phyloP scores from a whole-genome alignment of 1,140 invertebrate species.

The Argopecten irradians region DNA sequence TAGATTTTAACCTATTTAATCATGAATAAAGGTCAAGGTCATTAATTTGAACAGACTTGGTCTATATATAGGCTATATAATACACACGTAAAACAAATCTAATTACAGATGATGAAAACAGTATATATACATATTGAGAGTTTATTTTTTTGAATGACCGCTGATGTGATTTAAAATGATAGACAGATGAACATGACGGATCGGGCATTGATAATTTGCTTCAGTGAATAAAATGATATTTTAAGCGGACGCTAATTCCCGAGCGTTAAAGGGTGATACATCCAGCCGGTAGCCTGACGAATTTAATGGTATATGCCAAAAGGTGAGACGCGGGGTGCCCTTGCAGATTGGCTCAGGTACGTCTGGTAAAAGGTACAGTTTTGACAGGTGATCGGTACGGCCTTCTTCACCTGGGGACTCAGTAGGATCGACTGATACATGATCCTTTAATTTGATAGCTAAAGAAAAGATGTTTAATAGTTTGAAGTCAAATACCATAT shows the following conservation, averaged over 20 bases:
- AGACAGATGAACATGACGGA: background rate
- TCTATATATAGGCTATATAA: too few relatives aligned
- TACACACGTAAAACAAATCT: too few relatives aligned
- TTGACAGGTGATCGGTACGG: constrained; percentile 6
- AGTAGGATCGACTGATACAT: background rate
- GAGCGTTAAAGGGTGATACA: background rate
- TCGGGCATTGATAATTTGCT: background rate
- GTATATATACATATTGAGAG: background rate
- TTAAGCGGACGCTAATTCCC: background rate
- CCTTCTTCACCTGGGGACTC: background rate
- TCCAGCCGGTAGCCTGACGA: background rate
- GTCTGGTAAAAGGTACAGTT: background rate
- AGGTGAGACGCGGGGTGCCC: constrained; percentile 10
- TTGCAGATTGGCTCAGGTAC: background rate
- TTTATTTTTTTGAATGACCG: background rate
- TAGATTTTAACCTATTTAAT: too few relatives aligned
- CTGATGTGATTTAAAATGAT: background rate
- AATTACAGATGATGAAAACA: background rate
- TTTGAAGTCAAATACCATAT: constrained; percentile 17
- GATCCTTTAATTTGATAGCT: constrained; percentile 11
- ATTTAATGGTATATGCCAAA: constrained; percentile 12
- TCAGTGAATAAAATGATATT: constrained; percentile 9
- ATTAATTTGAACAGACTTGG: too few relatives aligned
- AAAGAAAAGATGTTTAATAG: constrained; percentile 16
- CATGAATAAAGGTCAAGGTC: too few relatives aligned